Conservation (phyloP, 37 sponge, comb jelly and placozoan genomes). For the Beroe forskalii region DNA sequence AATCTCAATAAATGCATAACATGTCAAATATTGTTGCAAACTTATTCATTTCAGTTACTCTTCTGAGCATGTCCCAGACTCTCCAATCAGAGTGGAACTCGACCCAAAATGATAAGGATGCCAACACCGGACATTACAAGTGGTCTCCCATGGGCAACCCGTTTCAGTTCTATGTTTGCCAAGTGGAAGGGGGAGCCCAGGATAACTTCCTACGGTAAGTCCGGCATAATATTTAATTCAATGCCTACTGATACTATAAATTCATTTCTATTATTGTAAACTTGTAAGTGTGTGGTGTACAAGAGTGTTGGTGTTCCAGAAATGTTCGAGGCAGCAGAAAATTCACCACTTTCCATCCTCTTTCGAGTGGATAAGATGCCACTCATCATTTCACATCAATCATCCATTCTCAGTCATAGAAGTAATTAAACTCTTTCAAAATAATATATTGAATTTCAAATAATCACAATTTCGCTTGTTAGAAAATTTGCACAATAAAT, state of each 20-base stretch:
- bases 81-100: constrained; percentile 20
- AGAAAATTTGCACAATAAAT: too few relatives aligned
- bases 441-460: too few relatives aligned
- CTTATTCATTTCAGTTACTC: constrained; percentile 14
- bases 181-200: neutral
- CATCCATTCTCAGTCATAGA: too few relatives aligned
- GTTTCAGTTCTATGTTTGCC: constrained; percentile 38
- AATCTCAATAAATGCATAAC: too few relatives aligned
- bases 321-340: too few relatives aligned
- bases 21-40: neutral
- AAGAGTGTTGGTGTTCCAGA: neutral
- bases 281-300: too few relatives aligned
- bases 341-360: too few relatives aligned
- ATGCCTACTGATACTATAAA: neutral
- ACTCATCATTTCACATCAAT: too few relatives aligned
- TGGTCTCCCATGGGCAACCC: constrained; percentile 1
- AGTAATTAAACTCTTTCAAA: too few relatives aligned
- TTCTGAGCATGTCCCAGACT: neutral
- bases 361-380: neutral
- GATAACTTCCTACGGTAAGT: constrained; percentile 36
- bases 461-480: too few relatives aligned
- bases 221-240: neutral
- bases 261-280: too few relatives aligned
- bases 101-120: constrained; percentile 54
- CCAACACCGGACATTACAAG: neutral